Evolutionary conservation across 2,797 vertebrate genomes (phyloP), one percentile per base, ranked within the genome.

Genomic region (Danio tinwini): DNA sequence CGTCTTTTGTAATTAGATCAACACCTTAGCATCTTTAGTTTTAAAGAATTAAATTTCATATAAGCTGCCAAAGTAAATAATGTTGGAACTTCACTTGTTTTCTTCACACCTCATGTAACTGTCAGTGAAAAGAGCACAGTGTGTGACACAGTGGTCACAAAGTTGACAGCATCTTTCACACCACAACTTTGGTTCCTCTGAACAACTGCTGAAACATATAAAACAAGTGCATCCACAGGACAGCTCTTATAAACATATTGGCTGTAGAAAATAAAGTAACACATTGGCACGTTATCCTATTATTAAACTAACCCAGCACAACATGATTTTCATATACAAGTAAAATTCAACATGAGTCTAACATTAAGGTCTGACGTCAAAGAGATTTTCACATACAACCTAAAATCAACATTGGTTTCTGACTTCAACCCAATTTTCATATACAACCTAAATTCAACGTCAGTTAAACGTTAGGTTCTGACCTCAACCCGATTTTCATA

Each of bases 121-220:
- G 53, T 17, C 11, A 50, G 12, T 3, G 4, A 76, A 68, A 77
- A 69, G 5, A 68, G 64, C 21, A 59, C 0, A 59, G 40, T 45
- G 19, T 49, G 42, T 76, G 5, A 49, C 63, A 76, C 21, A 40
- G 53, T 77, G 64, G 53, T 59, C n/a, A 21, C 3, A 77, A 50
- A 69, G 16, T 7, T 21, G 44, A 11, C 37, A 6, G 39, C 21
- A 44, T 67, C 5, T 67, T 1, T 77, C 0, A 37, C 64, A 64
- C 61, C 49, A 10, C 5, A 5, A 29, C 3, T 12, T 11, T 14
- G 21, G 49, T 50, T 50, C 3, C 29, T 21, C 5, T 0, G 3
- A n/a, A 3, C 8, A 47, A 47, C 53, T 2, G 5, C 68, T 70
- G 52, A 13, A 53, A 39, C 14, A 11, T 52, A 50, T 29, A 29